Evolutionary conservation across 2,113 vertebrate species (phyloP), one percentile per base, ranked within the genome.

Genomic region (Tretioscincus oriximinensis): DNA sequence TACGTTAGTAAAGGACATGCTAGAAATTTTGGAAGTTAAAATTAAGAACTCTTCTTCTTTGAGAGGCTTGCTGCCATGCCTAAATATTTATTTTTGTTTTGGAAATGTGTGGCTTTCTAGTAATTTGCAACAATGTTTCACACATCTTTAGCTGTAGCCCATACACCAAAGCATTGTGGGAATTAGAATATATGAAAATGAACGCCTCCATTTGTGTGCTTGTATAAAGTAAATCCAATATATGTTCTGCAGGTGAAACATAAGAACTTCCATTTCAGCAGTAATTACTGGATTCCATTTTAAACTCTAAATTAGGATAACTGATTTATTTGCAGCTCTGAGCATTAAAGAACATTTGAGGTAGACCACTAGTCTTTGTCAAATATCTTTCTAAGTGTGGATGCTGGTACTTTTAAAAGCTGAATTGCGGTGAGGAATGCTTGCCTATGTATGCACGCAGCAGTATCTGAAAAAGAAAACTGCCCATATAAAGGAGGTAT

Each of bases 331-430:
- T 87, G 63, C 80, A 58, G 88, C 76, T 84, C 91, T 93, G 86
- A 87, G 77, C 86, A 81, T 88, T 75, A 72, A 83, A 73, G 80
- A 88, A 90, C 81, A 85, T 85, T 89, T 94, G 94, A 96, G 95
- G 93, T 94, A 96, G 95, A 93, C 92, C 93, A 76, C 73, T 82
- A 82, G 73, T 49, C 80, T 81, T 75, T 75, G 72, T 70, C 80
- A 60, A 58, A 76, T 70, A 28, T 69, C 20, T 82, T 54, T 58
- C 45, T 65, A 63, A 77, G 16, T 49, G 26, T 41, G 63, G 26
- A 66, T n/a, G 47, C 63, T 66, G n/a, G 75, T 49, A 81, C 61
- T 51, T 76, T 61, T 63, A 82, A 76, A 66, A 82, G 66, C 73
- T 82, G 35, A 31, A 58, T 61, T 69, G n/a, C n/a, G 69, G 41